phyloP scores from a whole-genome alignment of 2,888 invertebrate genomes.

The Acrocyrtus sp. region DNA sequence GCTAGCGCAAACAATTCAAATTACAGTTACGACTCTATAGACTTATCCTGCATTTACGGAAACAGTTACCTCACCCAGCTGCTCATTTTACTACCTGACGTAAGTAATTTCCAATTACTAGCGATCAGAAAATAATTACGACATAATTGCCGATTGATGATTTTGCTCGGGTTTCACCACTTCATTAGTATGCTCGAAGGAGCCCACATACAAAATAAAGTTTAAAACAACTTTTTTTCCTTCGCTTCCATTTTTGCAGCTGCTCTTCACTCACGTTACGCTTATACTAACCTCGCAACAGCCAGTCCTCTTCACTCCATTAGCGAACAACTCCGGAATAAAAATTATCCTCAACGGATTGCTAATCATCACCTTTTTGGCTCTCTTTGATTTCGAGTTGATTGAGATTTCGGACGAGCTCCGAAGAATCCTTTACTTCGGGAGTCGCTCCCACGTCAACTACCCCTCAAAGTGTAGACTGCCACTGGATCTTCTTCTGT shows the following conservation, averaged over 20 bases:
- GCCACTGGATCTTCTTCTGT: slow-evolving; percentile 72
- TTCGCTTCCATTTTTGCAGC: slow-evolving; percentile 16
- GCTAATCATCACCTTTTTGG: slow-evolving; percentile 42
- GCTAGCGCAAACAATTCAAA: too few species aligned
- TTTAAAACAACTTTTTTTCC: slow-evolving; percentile 4
- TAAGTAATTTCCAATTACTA: slow-evolving; percentile 10
- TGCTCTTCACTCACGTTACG: slow-evolving; percentile 42
- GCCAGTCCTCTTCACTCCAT: slow-evolving; percentile 43
- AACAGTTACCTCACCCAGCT: slow-evolving; percentile 39
- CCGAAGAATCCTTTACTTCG: slow-evolving; percentile 30
- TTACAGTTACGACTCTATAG: slow-evolving; percentile 18
- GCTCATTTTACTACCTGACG: slow-evolving; percentile 50
- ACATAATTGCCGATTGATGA: too few species aligned
- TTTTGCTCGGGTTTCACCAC: too few species aligned
- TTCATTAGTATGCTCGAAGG: neutral
- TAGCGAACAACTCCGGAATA: slow-evolving; percentile 42
- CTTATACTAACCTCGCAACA: slow-evolving; percentile 47
- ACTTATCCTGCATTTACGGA: slow-evolving; percentile 19
- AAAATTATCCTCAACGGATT: slow-evolving; percentile 53
- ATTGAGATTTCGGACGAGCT: slow-evolving; percentile 39
- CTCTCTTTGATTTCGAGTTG: slow-evolving; percentile 42
- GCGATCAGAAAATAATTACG: neutral
- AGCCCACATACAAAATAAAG: neutral
- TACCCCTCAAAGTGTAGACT: slow-evolving; percentile 54
- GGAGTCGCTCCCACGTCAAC: slow-evolving; percentile 20